These are phyloP conservation scores for Calosoma granatense DNA, from an alignment of 1,140 invertebrate genomes.

Conservation along the genomic window DNA sequence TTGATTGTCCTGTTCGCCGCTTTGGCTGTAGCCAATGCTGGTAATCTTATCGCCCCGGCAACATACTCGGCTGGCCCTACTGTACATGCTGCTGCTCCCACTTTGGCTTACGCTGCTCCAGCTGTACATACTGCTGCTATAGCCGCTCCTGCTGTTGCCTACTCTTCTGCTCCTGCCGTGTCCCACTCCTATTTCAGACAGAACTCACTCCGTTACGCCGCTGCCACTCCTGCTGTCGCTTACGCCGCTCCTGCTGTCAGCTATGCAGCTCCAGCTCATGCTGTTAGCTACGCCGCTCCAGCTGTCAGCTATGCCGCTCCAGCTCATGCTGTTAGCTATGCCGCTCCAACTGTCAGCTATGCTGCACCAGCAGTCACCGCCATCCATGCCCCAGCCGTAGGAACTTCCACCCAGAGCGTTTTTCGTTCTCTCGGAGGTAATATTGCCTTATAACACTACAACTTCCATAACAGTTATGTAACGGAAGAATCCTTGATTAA, in stretches of 20 bases:
- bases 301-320: constrained; percentile 18
- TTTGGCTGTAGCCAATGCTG: constrained; percentile 50
- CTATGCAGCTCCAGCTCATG: no score
- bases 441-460: no score
- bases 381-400: constrained; percentile 19
- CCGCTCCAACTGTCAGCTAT: constrained; percentile 14
- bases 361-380: constrained; percentile 21
- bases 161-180: constrained; percentile 18
- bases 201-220: constrained; percentile 3
- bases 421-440: no score
- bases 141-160: constrained; percentile 22
- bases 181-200: neutral
- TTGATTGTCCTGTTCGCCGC: constrained; percentile 51
- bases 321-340: constrained; percentile 18
- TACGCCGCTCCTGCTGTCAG: no score
- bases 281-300: no score
- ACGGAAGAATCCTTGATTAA: no score
- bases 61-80: no score
- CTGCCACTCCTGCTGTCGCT: constrained; percentile 19
- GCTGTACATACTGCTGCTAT: constrained; percentile 21
- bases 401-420: constrained; percentile 19
- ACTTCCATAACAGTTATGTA: no score
- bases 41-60: constrained; percentile 48
- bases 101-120: constrained; percentile 20
- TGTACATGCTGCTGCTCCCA: constrained; percentile 25